phyloP scores from a whole-genome alignment of 2,888 invertebrate species.

The Melieria omissa region DNA sequence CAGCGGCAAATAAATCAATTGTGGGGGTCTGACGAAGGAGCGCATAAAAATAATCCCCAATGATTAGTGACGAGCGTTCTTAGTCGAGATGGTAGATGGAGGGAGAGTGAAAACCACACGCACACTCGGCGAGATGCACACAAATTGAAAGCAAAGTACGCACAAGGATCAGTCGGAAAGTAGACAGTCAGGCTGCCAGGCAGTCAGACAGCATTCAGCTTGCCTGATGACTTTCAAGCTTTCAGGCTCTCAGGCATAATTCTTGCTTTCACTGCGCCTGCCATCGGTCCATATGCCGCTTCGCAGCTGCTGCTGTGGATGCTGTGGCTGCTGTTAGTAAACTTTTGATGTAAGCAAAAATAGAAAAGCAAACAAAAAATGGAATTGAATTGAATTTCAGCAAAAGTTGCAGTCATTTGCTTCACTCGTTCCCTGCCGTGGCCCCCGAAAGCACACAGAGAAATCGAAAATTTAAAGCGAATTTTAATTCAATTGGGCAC shows the following conservation, averaged over 20 bases:
- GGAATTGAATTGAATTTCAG: conserved; percentile 20
- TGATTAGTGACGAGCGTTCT: conserved; percentile 24
- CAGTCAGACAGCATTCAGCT: not conserved
- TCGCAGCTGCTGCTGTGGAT: not conserved
- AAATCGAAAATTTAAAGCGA: conserved; percentile 23
- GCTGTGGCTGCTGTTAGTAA: conserved; percentile 5
- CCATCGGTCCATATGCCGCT: not conserved
- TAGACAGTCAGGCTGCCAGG: not conserved
- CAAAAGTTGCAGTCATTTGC: not conserved
- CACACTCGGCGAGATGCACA: not conserved
- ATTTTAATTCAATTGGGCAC: conserved; percentile 31
- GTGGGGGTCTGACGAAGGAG: not conserved
- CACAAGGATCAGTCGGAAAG: too few relatives aligned
- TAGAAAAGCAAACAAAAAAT: not conserved
- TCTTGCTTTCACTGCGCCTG: not conserved
- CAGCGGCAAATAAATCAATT: conserved; percentile 5
- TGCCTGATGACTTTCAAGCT: not conserved
- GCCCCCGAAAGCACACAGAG: not conserved
- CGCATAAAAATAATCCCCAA: conserved; percentile 28
- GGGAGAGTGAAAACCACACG: not conserved
- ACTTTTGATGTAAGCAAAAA: conserved; percentile 7
- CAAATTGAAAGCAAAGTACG: not conserved
- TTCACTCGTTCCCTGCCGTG: not conserved
- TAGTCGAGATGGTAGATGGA: not conserved
- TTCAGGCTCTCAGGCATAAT: not conserved